These are phyloP conservation scores for Chesias legatella DNA, from an alignment of 2,888 invertebrate genomes.

Conservation along the genomic window DNA sequence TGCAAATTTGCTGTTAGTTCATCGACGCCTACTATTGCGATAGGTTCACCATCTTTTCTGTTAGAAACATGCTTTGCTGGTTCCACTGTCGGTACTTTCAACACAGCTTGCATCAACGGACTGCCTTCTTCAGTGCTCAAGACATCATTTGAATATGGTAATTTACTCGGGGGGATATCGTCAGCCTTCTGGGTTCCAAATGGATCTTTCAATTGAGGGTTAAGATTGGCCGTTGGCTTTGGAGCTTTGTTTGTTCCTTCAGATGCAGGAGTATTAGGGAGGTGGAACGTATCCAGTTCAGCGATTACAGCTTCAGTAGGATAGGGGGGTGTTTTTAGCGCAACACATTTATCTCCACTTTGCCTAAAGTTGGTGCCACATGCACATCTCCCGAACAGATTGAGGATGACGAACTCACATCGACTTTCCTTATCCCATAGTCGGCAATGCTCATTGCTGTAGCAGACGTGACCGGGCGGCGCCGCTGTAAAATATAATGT, in stretches of 20 bases:
- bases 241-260: slow-evolving; percentile 39
- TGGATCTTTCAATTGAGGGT: slow-evolving; percentile 25
- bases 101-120: slow-evolving; percentile 65
- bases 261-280: slow-evolving; percentile 29
- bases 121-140: slow-evolving; percentile 65
- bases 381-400: slow-evolving; percentile 92
- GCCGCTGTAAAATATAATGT: slow-evolving; percentile 82
- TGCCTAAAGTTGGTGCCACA: slow-evolving; percentile 86
- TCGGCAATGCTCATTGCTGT: slow-evolving; percentile 93
- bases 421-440: slow-evolving; percentile 91
- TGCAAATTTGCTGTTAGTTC: slow-evolving; percentile 72
- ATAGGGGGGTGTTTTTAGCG: slow-evolving; percentile 50
- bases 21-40: slow-evolving; percentile 62
- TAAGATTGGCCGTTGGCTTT: slow-evolving; percentile 38
- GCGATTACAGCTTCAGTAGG: slow-evolving; percentile 64
- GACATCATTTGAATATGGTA: slow-evolving; percentile 58
- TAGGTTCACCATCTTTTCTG: slow-evolving; percentile 65
- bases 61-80: slow-evolving; percentile 57
- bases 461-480: slow-evolving; percentile 91
- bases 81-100: slow-evolving; percentile 64
- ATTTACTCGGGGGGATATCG: slow-evolving; percentile 58
- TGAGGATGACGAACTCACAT: slow-evolving; percentile 94
- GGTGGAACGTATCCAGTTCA: slow-evolving; percentile 48
- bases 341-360: slow-evolving; percentile 83
- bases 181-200: slow-evolving; percentile 35